A percentile compares a stretch with the other conserved stretches of the same genome.
phyloP scores from a whole-genome alignment of 2,797 vertebrate species.

The Odontamblyopus rebecca region DNA sequence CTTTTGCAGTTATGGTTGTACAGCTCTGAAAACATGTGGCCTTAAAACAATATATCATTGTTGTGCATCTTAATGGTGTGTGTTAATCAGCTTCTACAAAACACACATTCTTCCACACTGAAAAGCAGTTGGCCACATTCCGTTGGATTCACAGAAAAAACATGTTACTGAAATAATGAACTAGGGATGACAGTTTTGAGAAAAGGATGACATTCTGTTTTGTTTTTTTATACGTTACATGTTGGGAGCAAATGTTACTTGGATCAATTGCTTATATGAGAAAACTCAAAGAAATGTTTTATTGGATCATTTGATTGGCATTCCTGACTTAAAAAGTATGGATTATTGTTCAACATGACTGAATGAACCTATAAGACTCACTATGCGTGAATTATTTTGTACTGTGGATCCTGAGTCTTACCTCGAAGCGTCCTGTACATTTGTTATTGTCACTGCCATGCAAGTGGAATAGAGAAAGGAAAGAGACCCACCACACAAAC shows the following conservation, averaged over 20 bases:
- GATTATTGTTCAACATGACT: slow-evolving; percentile 35
- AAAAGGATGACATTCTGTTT: slow-evolving; percentile 52
- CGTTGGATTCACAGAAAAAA: slow-evolving; percentile 49
- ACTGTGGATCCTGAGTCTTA: slow-evolving; percentile 47
- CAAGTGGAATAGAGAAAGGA: slow-evolving; percentile 58
- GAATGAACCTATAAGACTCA: slow-evolving; percentile 33
- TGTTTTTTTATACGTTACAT: slow-evolving; percentile 61
- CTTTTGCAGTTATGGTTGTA: slow-evolving; percentile 69
- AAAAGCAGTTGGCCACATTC: slow-evolving; percentile 70
- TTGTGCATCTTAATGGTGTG: slow-evolving; percentile 75
- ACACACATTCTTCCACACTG: slow-evolving; percentile 60
- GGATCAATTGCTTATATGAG: slow-evolving; percentile 65
- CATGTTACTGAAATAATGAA: slow-evolving; percentile 43
- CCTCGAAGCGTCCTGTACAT: slow-evolving; percentile 47
- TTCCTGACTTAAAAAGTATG: slow-evolving; percentile 65
- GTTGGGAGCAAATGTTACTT: slow-evolving; percentile 72
- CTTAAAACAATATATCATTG: slow-evolving; percentile 74
- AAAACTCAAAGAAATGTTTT: slow-evolving; percentile 58
- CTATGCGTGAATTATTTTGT: slow-evolving; percentile 17
- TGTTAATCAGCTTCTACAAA: slow-evolving; percentile 59
- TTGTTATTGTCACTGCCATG: slow-evolving; percentile 64
- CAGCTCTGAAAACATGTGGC: slow-evolving; percentile 77
- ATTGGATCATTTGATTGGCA: slow-evolving; percentile 67
- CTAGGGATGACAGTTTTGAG: slow-evolving; percentile 49
- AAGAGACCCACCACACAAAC: slow-evolving; percentile 37